phyloP scores from a whole-genome alignment of 2,888 invertebrate genomes.

The Geophilus truncorum region DNA sequence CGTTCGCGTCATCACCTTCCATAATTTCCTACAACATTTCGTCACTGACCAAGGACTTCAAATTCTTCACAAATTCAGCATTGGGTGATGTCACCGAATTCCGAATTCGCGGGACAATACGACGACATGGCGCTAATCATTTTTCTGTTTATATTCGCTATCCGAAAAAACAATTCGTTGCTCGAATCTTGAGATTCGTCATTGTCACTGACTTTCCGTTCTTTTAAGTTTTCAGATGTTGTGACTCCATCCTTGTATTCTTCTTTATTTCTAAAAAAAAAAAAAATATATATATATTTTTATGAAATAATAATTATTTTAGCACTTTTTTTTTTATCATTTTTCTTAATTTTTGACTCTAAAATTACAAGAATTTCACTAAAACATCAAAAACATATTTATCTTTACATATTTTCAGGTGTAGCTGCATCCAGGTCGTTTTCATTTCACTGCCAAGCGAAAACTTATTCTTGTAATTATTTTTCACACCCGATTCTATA shows the following conservation, averaged over 20 bases:
- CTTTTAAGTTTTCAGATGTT: neutral
- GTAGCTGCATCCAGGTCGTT: constrained; percentile 32
- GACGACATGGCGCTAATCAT: constrained; percentile 40
- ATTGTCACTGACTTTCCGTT: neutral
- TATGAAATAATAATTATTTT: neutral
- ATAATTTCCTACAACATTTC: neutral
- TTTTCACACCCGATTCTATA: neutral
- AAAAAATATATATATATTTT: neutral
- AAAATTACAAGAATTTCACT: too few relatives aligned
- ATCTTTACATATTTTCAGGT: constrained; percentile 32
- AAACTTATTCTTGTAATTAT: constrained; percentile 8
- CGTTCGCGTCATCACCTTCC: neutral
- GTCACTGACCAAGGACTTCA: neutral
- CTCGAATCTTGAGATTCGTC: neutral
- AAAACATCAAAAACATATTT: too few relatives aligned
- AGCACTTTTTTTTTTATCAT: neutral
- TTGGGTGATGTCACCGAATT: constrained; percentile 33
- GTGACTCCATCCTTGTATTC: neutral
- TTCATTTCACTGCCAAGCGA: constrained; percentile 35
- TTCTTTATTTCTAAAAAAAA: neutral
- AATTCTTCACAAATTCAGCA: neutral
- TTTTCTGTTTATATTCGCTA: constrained; percentile 40
- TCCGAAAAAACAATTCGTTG: constrained; percentile 16
- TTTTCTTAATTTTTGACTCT: neutral
- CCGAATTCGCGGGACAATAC: constrained; percentile 41